phyloP scores from a whole-genome alignment of 1,140 invertebrate genomes.

The Neodiprion virginianus region DNA sequence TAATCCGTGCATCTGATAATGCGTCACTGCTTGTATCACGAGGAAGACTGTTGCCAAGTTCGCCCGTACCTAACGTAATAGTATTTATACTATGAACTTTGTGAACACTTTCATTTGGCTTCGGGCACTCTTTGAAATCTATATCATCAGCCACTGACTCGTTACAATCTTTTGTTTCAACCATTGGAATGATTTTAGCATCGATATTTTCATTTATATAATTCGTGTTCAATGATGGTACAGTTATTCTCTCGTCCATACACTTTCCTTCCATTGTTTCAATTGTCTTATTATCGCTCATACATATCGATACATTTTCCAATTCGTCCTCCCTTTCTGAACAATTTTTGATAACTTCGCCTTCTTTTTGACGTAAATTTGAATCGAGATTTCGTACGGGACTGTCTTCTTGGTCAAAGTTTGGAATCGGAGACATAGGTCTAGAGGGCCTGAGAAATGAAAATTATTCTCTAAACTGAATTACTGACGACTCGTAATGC shows the following conservation, averaged over 20 bases:
- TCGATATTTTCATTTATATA: conserved; percentile 40
- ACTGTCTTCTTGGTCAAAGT: conserved; percentile 62
- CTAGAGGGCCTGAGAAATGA: conserved; percentile 70
- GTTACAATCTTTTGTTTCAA: conserved; percentile 43
- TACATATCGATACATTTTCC: conserved; percentile 30
- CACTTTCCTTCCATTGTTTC: conserved; percentile 59
- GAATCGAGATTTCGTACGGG: conserved; percentile 48
- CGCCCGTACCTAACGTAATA: conserved; percentile 50
- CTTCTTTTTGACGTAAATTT: conserved; percentile 37
- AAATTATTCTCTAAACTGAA: conserved; percentile 13
- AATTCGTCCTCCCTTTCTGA: conserved; percentile 31
- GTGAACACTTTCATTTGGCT: conserved; percentile 47
- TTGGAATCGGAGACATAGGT: conserved; percentile 80
- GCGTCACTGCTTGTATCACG: conserved; percentile 70
- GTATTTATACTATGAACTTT: conserved; percentile 54
- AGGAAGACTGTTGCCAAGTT: conserved; percentile 62
- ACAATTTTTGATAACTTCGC: conserved; percentile 28
- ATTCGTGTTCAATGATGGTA: conserved; percentile 28
- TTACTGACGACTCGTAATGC: conserved; percentile 15
- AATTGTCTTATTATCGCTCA: conserved; percentile 53
- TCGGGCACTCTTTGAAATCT: conserved; percentile 36
- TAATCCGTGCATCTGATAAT: conserved; percentile 63
- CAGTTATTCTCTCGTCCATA: conserved; percentile 38
- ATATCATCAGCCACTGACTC: conserved; percentile 34
- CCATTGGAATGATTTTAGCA: conserved; percentile 36